Base-by-base conservation (phyloP, 2,888 invertebrate species). In the Pterobdella sp. region DNA sequence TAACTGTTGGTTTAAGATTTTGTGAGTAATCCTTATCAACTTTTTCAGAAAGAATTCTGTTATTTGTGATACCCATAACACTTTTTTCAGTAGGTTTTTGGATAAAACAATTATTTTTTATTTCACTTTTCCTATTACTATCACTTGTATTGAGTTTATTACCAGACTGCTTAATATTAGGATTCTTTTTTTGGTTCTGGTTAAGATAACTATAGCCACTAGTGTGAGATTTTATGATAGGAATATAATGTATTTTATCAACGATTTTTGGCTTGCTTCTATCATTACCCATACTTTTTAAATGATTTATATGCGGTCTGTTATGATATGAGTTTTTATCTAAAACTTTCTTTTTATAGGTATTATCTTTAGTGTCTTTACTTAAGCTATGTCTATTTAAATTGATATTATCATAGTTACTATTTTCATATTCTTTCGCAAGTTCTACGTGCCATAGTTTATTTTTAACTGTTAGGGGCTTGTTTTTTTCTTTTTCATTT, bases 401-500 rank as follows among this genome's bases (percentile, higher is more conserved):
- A 35, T 65, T 65, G 29, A 2, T 31, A 35, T 3, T 31, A 35
- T 35, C n/a, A 34, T 65, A 22, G 22, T 65, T n/a, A 35, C 22
- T n/a, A 65, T n/a, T 31, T 29, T 65, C 35, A 35, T 65, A 65
- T 18, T 65, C 34, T 31, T 65, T 35, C 32, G 65, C 32, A 7
- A 65, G 65, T 18, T 65, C 35, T n/a, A 34, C 32, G 32, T 65
- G 65, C 65, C 65, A 65, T 65, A 65, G n/a, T 10, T 34, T 32
- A 65, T 65, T 35, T 35, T 65, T 65, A 10, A 65, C 14, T 3
- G 65, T 65, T 35, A 35, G 32, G 4, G 32, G 18, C 29, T n/a
- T 7, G 22, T 7, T 7, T 18, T 65, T 35, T 22, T 32, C 29
- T 31, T 29, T 35, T 31, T 65, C 3, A 65, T 34, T 35, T 31